These are phyloP conservation scores for Pseudomyrmex concolor DNA, from an alignment of 1,140 invertebrate genomes.

Conservation along the genomic window DNA sequence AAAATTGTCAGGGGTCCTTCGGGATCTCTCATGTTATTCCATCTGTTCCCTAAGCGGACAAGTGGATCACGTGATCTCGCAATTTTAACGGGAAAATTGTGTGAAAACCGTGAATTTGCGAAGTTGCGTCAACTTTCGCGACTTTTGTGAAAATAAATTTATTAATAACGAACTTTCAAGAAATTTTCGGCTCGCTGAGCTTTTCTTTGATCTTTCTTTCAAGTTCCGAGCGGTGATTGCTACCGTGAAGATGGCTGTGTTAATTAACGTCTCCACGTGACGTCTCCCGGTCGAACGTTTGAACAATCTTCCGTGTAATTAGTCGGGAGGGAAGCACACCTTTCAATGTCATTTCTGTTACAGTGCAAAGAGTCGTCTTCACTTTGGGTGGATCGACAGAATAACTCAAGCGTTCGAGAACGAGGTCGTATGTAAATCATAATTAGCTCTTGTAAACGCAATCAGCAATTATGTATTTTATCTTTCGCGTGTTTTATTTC, in stretches of 20 bases:
- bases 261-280: slow-evolving; percentile 47
- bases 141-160: neutral
- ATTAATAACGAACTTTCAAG: slow-evolving; percentile 21
- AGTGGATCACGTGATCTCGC: neutral
- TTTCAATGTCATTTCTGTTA: slow-evolving; percentile 45
- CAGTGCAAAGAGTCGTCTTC: neutral
- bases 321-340: slow-evolving; percentile 13
- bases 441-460: neutral
- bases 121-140: neutral
- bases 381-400: neutral
- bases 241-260: slow-evolving; percentile 12
- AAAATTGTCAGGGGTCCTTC: neutral
- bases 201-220: slow-evolving; percentile 11
- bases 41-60: neutral
- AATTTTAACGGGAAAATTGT: neutral
- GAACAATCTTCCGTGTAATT: slow-evolving; percentile 46
- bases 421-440: neutral
- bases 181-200: neutral
- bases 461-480: neutral
- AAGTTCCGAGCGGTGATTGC: neutral
- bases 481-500: neutral
- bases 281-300: slow-evolving; percentile 27
- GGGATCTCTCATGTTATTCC: slow-evolving; percentile 10
- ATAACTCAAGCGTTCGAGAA: neutral
- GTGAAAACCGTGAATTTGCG: neutral